Percentiles rank a stretch among this genome's conserved stretches.
phyloP scores from a whole-genome alignment of 1,140 invertebrate genomes.

The Eueides isabella region DNA sequence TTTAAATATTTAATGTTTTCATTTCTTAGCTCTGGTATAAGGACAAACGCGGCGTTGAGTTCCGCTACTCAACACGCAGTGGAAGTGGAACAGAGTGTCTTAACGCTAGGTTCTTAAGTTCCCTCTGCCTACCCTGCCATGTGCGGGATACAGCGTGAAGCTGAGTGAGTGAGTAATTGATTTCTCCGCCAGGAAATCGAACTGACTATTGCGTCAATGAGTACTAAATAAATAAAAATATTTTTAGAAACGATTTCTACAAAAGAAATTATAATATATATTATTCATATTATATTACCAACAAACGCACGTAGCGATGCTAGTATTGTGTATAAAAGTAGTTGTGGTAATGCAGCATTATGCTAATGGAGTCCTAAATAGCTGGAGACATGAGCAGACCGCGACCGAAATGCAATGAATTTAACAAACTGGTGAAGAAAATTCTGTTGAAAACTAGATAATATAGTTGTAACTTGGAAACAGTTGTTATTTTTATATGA shows the following conservation, averaged over 20 bases:
- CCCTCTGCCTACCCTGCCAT: too few relatives aligned
- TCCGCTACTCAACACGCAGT: too few relatives aligned
- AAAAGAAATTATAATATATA: neutral
- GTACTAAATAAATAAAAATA: too few relatives aligned
- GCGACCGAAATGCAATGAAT: constrained; percentile 2
- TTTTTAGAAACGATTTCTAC: too few relatives aligned
- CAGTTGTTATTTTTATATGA: neutral
- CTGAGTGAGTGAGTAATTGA: too few relatives aligned
- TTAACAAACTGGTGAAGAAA: neutral
- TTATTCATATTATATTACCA: constrained; percentile 18
- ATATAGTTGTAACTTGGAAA: neutral
- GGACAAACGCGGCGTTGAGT: too few relatives aligned
- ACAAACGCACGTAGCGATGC: constrained; percentile 15
- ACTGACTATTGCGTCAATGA: neutral
- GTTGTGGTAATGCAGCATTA: constrained; percentile 27
- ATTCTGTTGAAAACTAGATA: neutral
- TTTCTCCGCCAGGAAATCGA: too few relatives aligned
- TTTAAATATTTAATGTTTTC: too few relatives aligned
- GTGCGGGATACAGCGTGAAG: too few relatives aligned
- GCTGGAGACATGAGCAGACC: constrained; percentile 10
- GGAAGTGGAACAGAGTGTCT: too few relatives aligned
- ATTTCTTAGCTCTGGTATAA: too few relatives aligned
- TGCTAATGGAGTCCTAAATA: constrained; percentile 22
- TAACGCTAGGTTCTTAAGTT: too few relatives aligned
- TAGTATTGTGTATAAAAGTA: constrained; percentile 1